A percentile compares a stretch with the other conserved stretches of the same genome.
phyloP scores from a whole-genome alignment of 2,113 vertebrate species.

The Castor canadensis region DNA sequence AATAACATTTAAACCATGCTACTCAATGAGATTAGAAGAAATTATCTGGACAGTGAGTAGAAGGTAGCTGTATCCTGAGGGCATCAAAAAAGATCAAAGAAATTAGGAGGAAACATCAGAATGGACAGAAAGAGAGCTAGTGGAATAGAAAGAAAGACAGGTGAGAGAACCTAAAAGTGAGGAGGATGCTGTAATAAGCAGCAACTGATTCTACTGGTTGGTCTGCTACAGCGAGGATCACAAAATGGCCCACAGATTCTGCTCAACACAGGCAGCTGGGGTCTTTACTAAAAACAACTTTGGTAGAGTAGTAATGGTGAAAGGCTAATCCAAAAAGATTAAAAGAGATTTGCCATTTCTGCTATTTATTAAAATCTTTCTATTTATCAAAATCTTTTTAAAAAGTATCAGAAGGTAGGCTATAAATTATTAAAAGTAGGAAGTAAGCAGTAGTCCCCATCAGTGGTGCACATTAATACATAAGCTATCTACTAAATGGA shows the following conservation, averaged over 20 bases:
- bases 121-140: background rate
- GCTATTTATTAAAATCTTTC: background rate
- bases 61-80: background rate
- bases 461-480: background rate
- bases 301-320: background rate
- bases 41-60: background rate
- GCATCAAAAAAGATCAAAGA: background rate
- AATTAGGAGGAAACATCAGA: background rate
- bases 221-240: background rate
- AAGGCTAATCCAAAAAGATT: background rate
- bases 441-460: background rate
- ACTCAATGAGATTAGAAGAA: background rate
- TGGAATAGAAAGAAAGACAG: background rate
- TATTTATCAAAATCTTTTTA: background rate
- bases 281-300: background rate
- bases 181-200: fast-evolving
- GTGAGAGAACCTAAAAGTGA: background rate
- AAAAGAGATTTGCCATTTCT: background rate
- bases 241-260: background rate
- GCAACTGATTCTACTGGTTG: background rate
- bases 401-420: background rate
- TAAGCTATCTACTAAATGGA: background rate
- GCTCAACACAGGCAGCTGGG: background rate
- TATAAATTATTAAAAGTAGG: background rate
- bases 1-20: background rate